Conservation (phyloP, 2,888 invertebrate genomes). For the Hypsopygia costalis region DNA sequence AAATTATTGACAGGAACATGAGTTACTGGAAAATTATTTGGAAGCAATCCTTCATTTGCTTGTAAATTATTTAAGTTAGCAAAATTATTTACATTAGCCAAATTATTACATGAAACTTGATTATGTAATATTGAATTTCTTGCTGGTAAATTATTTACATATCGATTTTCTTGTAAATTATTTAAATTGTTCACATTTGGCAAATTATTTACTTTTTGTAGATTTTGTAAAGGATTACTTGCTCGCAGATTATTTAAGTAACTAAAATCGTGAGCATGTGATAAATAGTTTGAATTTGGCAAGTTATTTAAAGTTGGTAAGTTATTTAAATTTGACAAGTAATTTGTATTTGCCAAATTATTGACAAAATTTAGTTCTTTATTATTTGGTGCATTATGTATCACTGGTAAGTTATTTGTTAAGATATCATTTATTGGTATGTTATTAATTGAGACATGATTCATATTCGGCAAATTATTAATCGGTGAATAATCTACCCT, state of each 20-base stretch:
- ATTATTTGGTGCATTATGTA: constrained; percentile 12
- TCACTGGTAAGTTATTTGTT: constrained; percentile 13
- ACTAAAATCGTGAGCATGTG: background rate
- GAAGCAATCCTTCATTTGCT: too few relatives aligned
- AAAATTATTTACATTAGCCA: too few relatives aligned
- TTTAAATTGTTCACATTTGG: background rate
- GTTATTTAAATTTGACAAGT: constrained; percentile 6
- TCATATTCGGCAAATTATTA: background rate
- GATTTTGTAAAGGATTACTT: too few relatives aligned
- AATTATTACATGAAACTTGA: too few relatives aligned
- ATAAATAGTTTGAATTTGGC: constrained; percentile 3
- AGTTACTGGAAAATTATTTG: constrained; percentile 7
- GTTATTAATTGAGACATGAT: constrained; percentile 4
- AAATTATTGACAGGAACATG: too few relatives aligned
- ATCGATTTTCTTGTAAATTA: too few relatives aligned
- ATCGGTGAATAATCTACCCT: too few relatives aligned
- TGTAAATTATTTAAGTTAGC: too few relatives aligned
- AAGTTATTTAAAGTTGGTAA: constrained; percentile 6
- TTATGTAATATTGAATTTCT: too few relatives aligned
- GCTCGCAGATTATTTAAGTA: too few relatives aligned
- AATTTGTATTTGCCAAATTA: constrained; percentile 14
- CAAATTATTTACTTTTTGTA: background rate
- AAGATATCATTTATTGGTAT: background rate
- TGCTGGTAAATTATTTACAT: too few relatives aligned
- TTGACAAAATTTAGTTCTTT: constrained; percentile 9